Percentiles rank a stretch among this genome's conserved stretches.
phyloP scores from a whole-genome alignment of 1,140 invertebrate species.

The Vanessa tameamea region DNA sequence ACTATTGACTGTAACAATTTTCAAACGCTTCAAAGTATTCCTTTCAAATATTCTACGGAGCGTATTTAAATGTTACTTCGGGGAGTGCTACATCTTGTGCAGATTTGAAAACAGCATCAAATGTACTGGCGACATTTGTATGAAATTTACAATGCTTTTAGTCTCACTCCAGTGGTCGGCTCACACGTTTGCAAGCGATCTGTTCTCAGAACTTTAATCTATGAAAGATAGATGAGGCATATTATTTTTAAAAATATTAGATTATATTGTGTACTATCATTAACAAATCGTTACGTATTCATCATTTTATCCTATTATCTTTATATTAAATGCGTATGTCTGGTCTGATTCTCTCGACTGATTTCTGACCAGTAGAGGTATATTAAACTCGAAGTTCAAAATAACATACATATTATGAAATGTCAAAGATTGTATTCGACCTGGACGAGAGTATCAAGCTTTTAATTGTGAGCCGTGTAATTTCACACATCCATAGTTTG shows the following conservation, averaged over 20 bases:
- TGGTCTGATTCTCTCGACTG: no score
- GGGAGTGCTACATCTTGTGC: conserved; percentile 58
- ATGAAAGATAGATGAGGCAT: conserved; percentile 45
- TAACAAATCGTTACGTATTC: no score
- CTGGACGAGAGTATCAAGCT: no score
- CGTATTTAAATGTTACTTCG: conserved; percentile 48
- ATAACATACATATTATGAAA: no score
- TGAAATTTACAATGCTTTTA: conserved; percentile 78
- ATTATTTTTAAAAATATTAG: neutral
- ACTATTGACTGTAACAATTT: neutral
- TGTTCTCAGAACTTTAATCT: conserved; percentile 37
- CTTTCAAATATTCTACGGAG: neutral
- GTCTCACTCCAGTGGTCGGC: conserved; percentile 62
- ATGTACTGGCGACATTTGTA: conserved; percentile 50
- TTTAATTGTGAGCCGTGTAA: no score
- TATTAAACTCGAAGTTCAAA: no score
- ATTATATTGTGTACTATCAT: no score
- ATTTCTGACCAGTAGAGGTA: no score
- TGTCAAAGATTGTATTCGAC: no score
- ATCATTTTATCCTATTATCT: no score
- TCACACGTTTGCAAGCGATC: conserved; percentile 62
- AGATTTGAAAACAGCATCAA: conserved; percentile 42
- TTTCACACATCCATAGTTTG: no score
- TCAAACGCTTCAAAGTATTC: neutral
- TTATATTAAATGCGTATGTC: no score